Base-by-base conservation (phyloP, 2,113 vertebrate species). In the Pangasianodon gigas region DNA sequence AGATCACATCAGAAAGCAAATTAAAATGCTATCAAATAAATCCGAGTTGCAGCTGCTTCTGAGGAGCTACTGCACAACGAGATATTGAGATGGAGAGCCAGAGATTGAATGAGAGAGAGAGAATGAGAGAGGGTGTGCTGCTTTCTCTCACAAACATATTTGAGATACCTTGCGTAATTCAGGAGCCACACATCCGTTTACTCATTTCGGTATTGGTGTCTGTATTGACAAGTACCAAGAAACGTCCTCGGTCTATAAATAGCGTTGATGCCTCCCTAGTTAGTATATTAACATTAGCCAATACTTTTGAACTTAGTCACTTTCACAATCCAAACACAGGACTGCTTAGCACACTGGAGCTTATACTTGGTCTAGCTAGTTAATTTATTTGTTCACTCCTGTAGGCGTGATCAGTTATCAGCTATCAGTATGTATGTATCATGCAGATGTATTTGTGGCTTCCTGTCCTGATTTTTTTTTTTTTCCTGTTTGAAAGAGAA, bases 11-110 rank as follows among this genome's bases (percentile, higher is more conserved):
- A 90, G 88, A 93, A 88, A 65, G 79, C 94, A 93, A 95, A 95
- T 94, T 93, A 95, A 94, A 93, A 90, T 67, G 0, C 89, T 91
- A 90, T 88, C 90, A 89, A 93, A 95, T 96, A 94, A 94, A 94
- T 96, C 93, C 91, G 60, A 85, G n/a, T 10, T 3, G 5, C 32
- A 56, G 86, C 37, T 1, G 21, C 41, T n/a, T 75, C 16, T 54
- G 46, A 71, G 85, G 69, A 81, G 56, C 29, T 54, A 48, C 80
- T 44, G 44, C 54, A 26, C 54, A 26, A 26, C 32, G 11, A 41
- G 52, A 58, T 60, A 19, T 14, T 1, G 48, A 75, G 26, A 26
- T 5, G 6, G 83, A 62, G 52, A 4, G 32, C 14, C 24, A 41
- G 41, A 74, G 56, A 37, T 41, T 29, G 83, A 44, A 51, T 56